These are phyloP conservation scores for Pissodes strobi DNA, from an alignment of 1,140 invertebrate genomes.

Conservation along the genomic window DNA sequence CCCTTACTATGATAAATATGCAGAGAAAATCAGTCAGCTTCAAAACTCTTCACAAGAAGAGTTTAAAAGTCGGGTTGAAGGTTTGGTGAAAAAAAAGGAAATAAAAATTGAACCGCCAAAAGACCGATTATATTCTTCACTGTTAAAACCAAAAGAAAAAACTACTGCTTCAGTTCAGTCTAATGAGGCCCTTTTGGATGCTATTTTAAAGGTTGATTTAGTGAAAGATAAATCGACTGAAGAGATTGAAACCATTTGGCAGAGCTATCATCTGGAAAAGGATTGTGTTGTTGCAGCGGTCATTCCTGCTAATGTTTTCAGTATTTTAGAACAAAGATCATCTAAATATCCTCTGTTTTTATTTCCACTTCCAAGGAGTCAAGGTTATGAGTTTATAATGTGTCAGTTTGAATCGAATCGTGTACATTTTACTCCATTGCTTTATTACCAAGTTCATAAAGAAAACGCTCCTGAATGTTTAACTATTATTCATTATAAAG, in stretches of 20 bases:
- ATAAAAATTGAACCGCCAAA: conserved; percentile 49
- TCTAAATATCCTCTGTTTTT: conserved; percentile 74
- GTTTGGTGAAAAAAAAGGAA: conserved; percentile 60
- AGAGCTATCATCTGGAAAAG: conserved; percentile 78
- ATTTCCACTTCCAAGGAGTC: conserved; percentile 76
- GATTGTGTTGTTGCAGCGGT: conserved; percentile 72
- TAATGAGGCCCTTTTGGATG: conserved; percentile 64
- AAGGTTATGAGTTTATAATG: conserved; percentile 89
- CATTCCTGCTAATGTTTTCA: conserved; percentile 66
- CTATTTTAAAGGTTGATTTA: conserved; percentile 81
- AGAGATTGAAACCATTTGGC: conserved; percentile 80
- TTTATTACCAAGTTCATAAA: conserved; percentile 86
- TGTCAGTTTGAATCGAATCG: conserved; percentile 74
- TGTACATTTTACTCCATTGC: conserved; percentile 84
- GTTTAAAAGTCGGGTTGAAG: conserved; percentile 70
- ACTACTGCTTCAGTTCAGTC: conserved; percentile 49
- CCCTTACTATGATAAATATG: conserved; percentile 84
- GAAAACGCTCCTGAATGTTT: conserved; percentile 92
- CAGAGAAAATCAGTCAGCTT: conserved; percentile 72
- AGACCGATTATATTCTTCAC: conserved; percentile 57
- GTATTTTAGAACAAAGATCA: conserved; percentile 63
- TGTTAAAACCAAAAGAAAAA: conserved; percentile 61
- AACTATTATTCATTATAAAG: conserved; percentile 80
- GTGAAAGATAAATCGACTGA: conserved; percentile 71
- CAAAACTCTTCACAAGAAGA: conserved; percentile 77